phyloP scores from a whole-genome alignment of 2,797 vertebrate genomes.

The Telmatherina bonti region DNA sequence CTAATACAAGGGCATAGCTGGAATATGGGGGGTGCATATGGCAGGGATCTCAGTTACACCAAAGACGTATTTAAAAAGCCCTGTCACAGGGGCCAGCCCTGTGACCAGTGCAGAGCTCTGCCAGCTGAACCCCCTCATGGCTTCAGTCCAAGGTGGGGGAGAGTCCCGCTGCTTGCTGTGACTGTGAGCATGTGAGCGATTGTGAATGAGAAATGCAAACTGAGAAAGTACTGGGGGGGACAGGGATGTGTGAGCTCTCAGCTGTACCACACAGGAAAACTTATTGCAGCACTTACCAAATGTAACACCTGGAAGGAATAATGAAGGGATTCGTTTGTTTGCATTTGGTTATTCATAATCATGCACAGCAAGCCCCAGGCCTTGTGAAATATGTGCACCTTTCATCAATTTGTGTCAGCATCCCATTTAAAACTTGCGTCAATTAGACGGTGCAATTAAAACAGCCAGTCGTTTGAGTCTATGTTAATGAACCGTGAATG shows the following conservation, averaged over 20 bases:
- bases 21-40: constrained; percentile 81
- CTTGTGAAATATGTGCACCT: constrained; percentile 42
- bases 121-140: constrained; percentile 75
- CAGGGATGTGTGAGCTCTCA: constrained; percentile 65
- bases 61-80: constrained; percentile 83
- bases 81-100: constrained; percentile 76
- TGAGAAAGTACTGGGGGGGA: constrained; percentile 76
- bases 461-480: constrained; percentile 42
- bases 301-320: constrained; percentile 63
- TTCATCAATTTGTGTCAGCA: constrained; percentile 53
- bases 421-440: constrained; percentile 53
- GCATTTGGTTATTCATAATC: constrained; percentile 46
- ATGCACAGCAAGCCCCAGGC: constrained; percentile 49
- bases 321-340: constrained; percentile 67
- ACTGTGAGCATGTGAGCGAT: constrained; percentile 42
- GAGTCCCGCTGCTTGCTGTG: constrained; percentile 52
- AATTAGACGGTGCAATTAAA: constrained; percentile 64
- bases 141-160: constrained; percentile 65
- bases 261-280: constrained; percentile 46
- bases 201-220: constrained; percentile 75
- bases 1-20: constrained; percentile 80
- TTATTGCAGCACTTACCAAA: constrained; percentile 61
- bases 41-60: constrained; percentile 84
- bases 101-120: constrained; percentile 68
- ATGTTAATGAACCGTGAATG: constrained; percentile 52